phyloP scores from a whole-genome alignment of 2,113 vertebrate species.

The Sterrhoptilus dennistouni region DNA sequence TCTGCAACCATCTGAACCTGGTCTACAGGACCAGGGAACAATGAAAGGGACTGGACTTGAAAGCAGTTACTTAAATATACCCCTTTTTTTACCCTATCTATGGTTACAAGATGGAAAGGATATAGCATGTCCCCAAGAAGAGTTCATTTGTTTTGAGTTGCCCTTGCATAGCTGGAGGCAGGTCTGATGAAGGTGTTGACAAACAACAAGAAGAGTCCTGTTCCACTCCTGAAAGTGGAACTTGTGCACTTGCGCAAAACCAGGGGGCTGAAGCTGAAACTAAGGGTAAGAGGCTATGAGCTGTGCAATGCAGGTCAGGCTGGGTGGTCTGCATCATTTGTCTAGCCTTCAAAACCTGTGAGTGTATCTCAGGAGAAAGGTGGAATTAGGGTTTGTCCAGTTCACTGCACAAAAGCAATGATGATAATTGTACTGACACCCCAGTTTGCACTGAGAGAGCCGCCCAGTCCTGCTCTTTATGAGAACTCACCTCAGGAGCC shows the following conservation, averaged over 20 bases:
- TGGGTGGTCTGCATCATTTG: neutral
- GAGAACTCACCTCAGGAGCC: neutral
- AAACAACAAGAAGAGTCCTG: neutral
- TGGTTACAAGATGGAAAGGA: neutral
- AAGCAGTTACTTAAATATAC: neutral
- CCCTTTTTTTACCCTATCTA: neutral
- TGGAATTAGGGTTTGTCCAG: neutral
- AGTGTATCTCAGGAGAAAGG: neutral
- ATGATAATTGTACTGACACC: neutral
- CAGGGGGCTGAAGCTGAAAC: neutral
- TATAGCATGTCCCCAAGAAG: neutral
- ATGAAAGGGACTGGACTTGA: neutral
- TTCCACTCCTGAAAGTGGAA: neutral
- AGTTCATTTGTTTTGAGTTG: neutral
- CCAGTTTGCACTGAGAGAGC: neutral
- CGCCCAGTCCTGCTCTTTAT: fast-evolving
- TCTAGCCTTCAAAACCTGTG: neutral
- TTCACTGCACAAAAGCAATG: neutral
- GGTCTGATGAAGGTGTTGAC: neutral
- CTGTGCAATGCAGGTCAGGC: neutral
- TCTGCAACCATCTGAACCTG: neutral
- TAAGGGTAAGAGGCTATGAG: neutral
- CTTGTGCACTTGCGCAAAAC: neutral
- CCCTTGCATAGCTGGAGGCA: neutral
- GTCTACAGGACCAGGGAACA: neutral